A percentile compares a stretch with the other conserved stretches of the same genome.
Conservation (phyloP, 2,113 vertebrate genomes). For the Alouatta palliata region DNA sequence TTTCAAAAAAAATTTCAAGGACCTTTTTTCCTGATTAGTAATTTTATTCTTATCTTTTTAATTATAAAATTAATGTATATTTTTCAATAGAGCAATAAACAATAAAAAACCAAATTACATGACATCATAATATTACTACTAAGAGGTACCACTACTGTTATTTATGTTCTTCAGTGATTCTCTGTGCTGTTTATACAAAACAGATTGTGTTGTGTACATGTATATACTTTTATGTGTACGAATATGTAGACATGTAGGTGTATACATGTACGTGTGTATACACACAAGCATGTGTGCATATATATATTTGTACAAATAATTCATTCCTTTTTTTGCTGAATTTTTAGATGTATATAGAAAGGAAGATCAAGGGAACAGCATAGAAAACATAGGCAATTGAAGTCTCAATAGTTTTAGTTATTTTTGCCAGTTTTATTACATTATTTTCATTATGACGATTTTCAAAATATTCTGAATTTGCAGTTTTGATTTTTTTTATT, state of each 20-base stretch:
- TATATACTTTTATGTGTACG: no score
- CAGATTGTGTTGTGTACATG: background rate
- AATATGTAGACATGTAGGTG: background rate
- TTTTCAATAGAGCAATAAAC: background rate
- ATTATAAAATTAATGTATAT: conserved; percentile 11
- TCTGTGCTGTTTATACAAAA: background rate
- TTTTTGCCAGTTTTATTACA: conserved; percentile 1
- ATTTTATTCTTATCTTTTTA: background rate
- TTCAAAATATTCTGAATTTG: conserved; percentile 24
- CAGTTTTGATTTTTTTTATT: conserved; percentile 34
- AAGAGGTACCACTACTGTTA: background rate
- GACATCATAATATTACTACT: background rate
- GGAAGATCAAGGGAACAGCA: background rate
- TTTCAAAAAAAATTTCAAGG: background rate
- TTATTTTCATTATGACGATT: conserved; percentile 11
- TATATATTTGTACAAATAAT: background rate
- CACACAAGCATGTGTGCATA: background rate
- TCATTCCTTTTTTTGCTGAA: conserved; percentile 4
- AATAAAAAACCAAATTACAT: background rate
- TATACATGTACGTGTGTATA: background rate
- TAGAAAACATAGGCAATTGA: background rate
- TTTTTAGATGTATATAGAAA: background rate
- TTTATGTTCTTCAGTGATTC: background rate
- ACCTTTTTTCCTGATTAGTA: background rate
- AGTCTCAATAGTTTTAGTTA: background rate